Evolutionary conservation across 2,888 invertebrate species (phyloP).

Genomic region (Volucella zonaria): DNA sequence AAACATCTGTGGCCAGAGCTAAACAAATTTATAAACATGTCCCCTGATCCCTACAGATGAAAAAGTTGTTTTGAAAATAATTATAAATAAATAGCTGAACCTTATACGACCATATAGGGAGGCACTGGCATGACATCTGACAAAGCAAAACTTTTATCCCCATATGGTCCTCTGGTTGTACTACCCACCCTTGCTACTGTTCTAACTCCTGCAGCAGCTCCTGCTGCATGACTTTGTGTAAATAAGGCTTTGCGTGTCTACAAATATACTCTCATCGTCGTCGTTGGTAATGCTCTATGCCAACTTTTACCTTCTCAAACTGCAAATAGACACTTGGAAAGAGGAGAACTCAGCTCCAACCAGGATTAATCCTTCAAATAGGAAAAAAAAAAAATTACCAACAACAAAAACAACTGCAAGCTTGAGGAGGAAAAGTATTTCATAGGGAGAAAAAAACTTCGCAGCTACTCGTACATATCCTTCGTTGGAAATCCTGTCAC

Average conservation of each 20-base stretch:
- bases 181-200: not conserved
- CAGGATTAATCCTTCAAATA: constrained; percentile 50
- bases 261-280: too few species aligned
- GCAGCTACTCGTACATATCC: constrained; percentile 8
- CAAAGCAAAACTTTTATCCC: constrained; percentile 63
- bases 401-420: constrained; percentile 15
- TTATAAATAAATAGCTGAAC: constrained; percentile 40
- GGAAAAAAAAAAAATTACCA: constrained; percentile 26
- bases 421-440: not conserved
- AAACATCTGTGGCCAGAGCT: constrained; percentile 47
- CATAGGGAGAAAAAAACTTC: constrained; percentile 34
- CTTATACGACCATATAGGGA: constrained; percentile 35
- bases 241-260: constrained; percentile 1
- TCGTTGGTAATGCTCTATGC: constrained; percentile 12
- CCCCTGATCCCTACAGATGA: constrained; percentile 6
- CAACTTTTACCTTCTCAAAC: constrained; percentile 51
- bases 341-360: constrained; percentile 40
- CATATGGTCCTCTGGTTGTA: constrained; percentile 34
- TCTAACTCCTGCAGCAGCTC: not conserved
- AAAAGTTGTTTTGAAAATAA: constrained; percentile 53
- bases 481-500: constrained; percentile 64
- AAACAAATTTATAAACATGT: constrained; percentile 60
- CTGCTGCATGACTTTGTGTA: constrained; percentile 11
- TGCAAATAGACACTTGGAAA: constrained; percentile 26
- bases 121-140: constrained; percentile 56